phyloP scores from a whole-genome alignment of 2,888 invertebrate genomes.

The Masnerella sp. region DNA sequence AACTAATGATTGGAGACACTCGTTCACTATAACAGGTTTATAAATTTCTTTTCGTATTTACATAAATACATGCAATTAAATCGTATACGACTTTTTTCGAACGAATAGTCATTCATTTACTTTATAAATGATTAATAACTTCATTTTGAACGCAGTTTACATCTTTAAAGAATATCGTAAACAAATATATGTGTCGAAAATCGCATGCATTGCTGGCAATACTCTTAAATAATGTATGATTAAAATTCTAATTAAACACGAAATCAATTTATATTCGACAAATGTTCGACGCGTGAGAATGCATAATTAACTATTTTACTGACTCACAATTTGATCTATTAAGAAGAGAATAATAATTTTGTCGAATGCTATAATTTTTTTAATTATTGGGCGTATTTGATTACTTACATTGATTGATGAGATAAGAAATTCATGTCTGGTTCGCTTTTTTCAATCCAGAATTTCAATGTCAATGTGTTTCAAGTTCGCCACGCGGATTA shows the following conservation, averaged over 20 bases:
- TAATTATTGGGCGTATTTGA: conserved; percentile 2
- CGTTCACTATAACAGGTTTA: conserved; percentile 41
- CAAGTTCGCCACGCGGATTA: conserved; percentile 24
- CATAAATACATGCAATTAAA: conserved; percentile 46
- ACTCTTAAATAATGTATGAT: conserved; percentile 2
- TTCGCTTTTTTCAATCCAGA: conserved; percentile 21
- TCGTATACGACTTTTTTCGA: conserved; percentile 8
- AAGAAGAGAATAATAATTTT: conserved; percentile 1
- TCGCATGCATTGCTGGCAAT: not conserved
- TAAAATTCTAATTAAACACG: not conserved
- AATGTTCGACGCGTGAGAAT: not conserved
- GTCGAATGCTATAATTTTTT: conserved; percentile 1
- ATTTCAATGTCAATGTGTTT: conserved; percentile 31
- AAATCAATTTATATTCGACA: not conserved
- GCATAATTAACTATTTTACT: conserved; percentile 15
- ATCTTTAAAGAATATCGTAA: not conserved
- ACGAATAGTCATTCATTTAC: conserved; percentile 18
- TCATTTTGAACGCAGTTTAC: no score
- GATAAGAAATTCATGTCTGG: conserved; percentile 22
- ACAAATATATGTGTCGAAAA: not conserved
- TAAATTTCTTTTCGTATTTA: conserved; percentile 25
- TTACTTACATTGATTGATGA: conserved; percentile 31
- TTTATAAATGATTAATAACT: conserved; percentile 27
- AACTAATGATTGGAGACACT: conserved; percentile 22
- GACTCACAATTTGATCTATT: not conserved